phyloP scores from a whole-genome alignment of 2,113 vertebrate genomes.

The Crotalus helleri region DNA sequence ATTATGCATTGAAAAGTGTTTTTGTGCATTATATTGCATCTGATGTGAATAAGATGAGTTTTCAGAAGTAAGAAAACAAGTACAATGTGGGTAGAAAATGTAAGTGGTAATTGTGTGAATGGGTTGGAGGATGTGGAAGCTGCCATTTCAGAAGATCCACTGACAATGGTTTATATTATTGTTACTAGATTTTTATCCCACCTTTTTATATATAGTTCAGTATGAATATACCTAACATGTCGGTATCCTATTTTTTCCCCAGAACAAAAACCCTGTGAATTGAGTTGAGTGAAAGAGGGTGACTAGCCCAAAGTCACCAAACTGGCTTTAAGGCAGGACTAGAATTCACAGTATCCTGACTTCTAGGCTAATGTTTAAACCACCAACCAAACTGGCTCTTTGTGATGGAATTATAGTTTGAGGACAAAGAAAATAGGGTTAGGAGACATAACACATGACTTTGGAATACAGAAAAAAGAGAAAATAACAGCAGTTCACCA shows the following conservation, averaged over 20 bases:
- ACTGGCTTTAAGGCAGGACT: not conserved
- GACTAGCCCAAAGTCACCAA: not conserved
- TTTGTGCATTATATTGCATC: too few relatives aligned
- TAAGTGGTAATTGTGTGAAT: not conserved
- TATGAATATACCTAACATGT: not conserved
- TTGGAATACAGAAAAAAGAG: not conserved
- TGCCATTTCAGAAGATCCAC: not conserved
- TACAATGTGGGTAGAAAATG: not conserved
- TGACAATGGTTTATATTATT: not conserved
- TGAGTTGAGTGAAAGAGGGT: not conserved
- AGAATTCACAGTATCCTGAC: not conserved
- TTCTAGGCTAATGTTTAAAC: not conserved
- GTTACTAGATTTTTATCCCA: not conserved
- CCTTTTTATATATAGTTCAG: not conserved
- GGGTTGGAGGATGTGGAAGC: too few relatives aligned
- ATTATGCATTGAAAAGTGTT: not conserved
- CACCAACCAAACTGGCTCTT: not conserved
- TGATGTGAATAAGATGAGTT: not conserved
- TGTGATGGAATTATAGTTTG: not conserved
- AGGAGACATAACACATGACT: not conserved
- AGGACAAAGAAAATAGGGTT: not conserved
- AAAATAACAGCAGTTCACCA: not conserved
- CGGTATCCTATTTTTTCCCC: not conserved
- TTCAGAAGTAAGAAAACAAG: not conserved
- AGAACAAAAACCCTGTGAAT: not conserved